Conservation (phyloP, 2,113 vertebrate species). For the Colossoma macropomum region DNA sequence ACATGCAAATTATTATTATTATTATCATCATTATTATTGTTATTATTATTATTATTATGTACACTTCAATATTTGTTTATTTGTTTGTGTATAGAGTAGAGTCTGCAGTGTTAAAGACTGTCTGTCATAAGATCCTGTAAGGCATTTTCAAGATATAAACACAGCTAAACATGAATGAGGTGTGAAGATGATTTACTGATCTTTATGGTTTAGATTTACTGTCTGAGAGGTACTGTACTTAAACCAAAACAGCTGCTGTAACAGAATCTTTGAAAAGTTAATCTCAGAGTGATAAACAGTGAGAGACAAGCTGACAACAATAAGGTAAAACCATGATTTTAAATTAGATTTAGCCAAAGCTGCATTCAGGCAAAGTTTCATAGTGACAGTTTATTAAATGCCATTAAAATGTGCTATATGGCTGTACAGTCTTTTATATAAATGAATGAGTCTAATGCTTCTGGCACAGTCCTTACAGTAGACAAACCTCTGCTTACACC, state of each 20-base stretch:
- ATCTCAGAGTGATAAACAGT: not conserved
- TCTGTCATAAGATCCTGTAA: constrained; percentile 44
- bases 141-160: constrained; percentile 58
- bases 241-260: constrained; percentile 66
- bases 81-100: no score
- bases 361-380: not conserved
- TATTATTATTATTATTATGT: no score
- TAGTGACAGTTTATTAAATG: not conserved
- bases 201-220: constrained; percentile 60
- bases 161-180: constrained; percentile 21
- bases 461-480: no score
- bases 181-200: constrained; percentile 50
- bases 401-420: not conserved
- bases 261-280: constrained; percentile 52
- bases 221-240: constrained; percentile 49
- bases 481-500: not conserved
- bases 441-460: not conserved
- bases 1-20: no score
- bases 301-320: not conserved
- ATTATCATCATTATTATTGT: no score
- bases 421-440: not conserved
- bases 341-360: not conserved
- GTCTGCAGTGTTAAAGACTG: not conserved
- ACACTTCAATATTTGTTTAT: no score
- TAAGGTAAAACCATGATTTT: not conserved